Evolutionary conservation across 92 coral and sea anemone genomes (phyloP), one percentile per base, ranked within the genome.

Genomic region (Anthopleura xanthogrammica): DNA sequence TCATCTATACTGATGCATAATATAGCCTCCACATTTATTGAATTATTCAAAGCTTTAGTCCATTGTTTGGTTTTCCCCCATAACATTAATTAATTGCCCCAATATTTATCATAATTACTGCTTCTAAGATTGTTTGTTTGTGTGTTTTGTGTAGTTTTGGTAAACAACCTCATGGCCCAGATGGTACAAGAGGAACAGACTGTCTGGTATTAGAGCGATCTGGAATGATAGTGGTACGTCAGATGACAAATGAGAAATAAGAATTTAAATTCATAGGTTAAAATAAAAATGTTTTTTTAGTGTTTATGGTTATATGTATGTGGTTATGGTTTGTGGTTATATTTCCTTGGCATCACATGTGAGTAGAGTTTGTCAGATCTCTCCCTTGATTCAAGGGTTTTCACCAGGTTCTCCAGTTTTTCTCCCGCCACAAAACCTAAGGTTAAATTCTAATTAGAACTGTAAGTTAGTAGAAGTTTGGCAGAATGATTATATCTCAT

Each of bases 161-260:
- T 60, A 97, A 97, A 83, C 99, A 91, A 50, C 95, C 99, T 9
- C 88, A 85, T 73, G 90, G 98, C 41, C 62, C 83, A 72, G 92
- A 94, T 75, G 95, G 98, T 12, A 95, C 87, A 75, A 76, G 99
- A 72, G 99, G 99, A 52, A 94, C 98, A 6, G 98, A 97, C 50
- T 97, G 99, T 70, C 90, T 97, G 52, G 93, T 97, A 41, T 72
- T 97, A 71, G 99, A 97, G 80, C 88, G 95, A 41, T 97, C 99
- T 19, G 99, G 95, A 88, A 92, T 97, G 99, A 97, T 97, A 83
- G 98, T 94, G 92, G 99, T 97, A 89, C 72, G 98, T 14, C 10
- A 62, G 2, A 1, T 60, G n/a, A 16, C 13, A 17, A 14, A 60
- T 3, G 20, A 60, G 24, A 29, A 46, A 46, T 5, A 5, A 9